phyloP scores from a whole-genome alignment of 2,797 vertebrate genomes.

The Pyrocephalus nanus region DNA sequence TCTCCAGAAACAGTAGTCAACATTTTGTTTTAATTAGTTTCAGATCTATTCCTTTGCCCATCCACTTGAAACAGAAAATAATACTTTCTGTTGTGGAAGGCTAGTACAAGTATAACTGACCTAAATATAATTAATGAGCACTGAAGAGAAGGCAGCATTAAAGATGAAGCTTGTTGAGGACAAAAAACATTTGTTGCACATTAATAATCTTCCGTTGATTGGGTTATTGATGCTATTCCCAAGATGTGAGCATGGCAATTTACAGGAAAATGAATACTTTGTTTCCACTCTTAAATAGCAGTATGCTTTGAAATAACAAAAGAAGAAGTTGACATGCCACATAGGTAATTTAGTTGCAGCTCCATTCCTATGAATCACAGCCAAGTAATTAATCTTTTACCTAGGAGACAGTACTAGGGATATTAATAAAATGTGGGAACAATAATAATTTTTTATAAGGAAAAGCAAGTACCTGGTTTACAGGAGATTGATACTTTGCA shows the following conservation, averaged over 20 bases:
- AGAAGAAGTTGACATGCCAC: constrained; percentile 15
- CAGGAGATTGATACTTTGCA: constrained; percentile 43
- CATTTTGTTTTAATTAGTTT: constrained; percentile 32
- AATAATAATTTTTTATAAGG: constrained; percentile 28
- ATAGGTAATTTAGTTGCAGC: constrained; percentile 52
- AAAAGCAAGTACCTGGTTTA: constrained; percentile 13
- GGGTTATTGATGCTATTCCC: not conserved
- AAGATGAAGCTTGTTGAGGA: not conserved
- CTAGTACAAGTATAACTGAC: constrained; percentile 7
- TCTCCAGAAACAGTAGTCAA: not conserved
- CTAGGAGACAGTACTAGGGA: constrained; percentile 44
- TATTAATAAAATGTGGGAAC: constrained; percentile 63
- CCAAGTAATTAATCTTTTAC: constrained; percentile 72
- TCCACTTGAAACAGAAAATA: not conserved
- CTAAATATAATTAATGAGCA: constrained; percentile 55
- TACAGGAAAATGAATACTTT: constrained; percentile 18
- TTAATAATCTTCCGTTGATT: constrained; percentile 11
- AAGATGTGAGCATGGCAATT: not conserved
- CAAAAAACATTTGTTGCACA: constrained; percentile 4
- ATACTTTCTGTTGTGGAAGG: not conserved
- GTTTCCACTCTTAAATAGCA: constrained; percentile 31
- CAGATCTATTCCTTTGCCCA: not conserved
- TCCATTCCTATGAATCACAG: constrained; percentile 49
- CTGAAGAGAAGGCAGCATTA: not conserved
- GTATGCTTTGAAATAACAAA: constrained; percentile 10